A percentile compares a stretch with the other conserved stretches of the same genome.
Conservation (phyloP, 2,888 invertebrate species). For the Ryuthela nishihirai region DNA sequence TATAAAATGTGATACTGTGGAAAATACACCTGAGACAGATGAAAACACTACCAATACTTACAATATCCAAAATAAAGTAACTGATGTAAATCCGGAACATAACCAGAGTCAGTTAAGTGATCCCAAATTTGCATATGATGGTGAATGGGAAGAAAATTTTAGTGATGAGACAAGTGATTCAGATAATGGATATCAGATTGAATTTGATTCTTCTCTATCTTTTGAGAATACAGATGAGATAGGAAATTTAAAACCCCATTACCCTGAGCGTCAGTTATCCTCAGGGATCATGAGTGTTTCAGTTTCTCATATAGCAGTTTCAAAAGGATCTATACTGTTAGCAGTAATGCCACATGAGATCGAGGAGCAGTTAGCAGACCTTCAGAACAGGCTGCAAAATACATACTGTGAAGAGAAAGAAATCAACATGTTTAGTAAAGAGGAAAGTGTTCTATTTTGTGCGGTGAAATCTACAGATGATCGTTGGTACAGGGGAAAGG, state of each 20-base stretch:
- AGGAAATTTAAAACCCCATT: background rate
- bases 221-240: background rate
- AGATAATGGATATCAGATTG: background rate
- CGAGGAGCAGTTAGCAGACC: background rate
- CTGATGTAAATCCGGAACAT: background rate
- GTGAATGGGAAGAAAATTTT: background rate
- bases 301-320: constrained; percentile 10
- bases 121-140: background rate
- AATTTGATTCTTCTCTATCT: background rate
- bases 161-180: background rate
- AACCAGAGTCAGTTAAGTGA: background rate
- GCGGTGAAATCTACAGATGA: constrained; percentile 6
- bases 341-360: constrained; percentile 5
- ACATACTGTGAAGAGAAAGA: too few species aligned
- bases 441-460: constrained; percentile 6
- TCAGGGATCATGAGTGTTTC: constrained; percentile 3
- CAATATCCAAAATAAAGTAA: background rate
- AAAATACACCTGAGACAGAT: background rate
- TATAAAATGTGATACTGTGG: background rate
- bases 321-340: constrained; percentile 10
- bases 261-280: background rate
- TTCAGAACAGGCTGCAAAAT: constrained; percentile 1
- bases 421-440: too few species aligned
- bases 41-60: background rate
- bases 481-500: constrained; percentile 18